Percentiles rank a stretch among this genome's conserved stretches.
Conservation (phyloP, 2,888 invertebrate genomes). For the Andrena marginata region DNA sequence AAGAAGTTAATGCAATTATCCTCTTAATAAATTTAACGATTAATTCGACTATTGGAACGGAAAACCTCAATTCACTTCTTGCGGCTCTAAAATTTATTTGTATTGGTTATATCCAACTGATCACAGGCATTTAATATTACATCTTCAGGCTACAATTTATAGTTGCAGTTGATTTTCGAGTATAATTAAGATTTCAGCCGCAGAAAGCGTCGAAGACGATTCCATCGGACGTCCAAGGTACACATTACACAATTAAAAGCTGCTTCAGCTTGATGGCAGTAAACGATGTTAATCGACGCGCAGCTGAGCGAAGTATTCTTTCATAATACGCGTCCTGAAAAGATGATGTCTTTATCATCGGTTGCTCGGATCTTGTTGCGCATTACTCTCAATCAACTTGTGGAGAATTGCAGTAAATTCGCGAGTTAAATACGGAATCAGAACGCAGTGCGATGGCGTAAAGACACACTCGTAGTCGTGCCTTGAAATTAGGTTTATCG, state of each 20-base stretch:
- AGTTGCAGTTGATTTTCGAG: not conserved
- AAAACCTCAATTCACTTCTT: not conserved
- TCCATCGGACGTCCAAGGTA: conserved; percentile 7
- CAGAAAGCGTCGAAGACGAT: not conserved
- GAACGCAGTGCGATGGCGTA: not conserved
- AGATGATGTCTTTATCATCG: conserved; percentile 13
- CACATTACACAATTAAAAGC: conserved; percentile 22
- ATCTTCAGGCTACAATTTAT: not conserved
- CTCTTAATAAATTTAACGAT: not conserved
- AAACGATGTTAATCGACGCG: conserved; percentile 24
- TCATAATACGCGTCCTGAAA: conserved; percentile 13
- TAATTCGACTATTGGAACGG: not conserved
- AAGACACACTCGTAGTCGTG: not conserved
- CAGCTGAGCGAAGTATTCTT: not conserved
- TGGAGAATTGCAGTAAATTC: not conserved
- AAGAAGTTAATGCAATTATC: too few species aligned
- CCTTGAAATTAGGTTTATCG: conserved; percentile 44
- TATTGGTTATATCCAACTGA: not conserved
- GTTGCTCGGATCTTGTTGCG: not conserved
- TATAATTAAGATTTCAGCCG: conserved; percentile 14
- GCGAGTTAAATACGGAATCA: not conserved
- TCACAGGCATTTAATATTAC: not conserved
- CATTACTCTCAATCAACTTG: conserved; percentile 2
- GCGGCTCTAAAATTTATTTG: not conserved
- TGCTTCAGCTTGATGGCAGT: conserved; percentile 12